Evolutionary conservation across 2,113 vertebrate species (phyloP).

Genomic region (Menura novaehollandiae): DNA sequence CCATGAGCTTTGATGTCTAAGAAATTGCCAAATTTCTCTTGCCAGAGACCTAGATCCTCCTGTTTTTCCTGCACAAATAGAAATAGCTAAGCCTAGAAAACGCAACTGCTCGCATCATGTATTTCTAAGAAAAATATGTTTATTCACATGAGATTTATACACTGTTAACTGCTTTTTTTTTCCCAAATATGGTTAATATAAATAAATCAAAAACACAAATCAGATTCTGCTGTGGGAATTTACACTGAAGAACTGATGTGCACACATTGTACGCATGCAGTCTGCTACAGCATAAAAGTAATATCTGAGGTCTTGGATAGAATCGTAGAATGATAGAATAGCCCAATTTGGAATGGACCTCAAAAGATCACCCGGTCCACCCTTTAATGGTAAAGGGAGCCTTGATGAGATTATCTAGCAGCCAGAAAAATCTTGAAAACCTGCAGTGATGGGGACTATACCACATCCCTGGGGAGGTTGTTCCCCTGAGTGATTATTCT

Average conservation of each 20-base stretch:
- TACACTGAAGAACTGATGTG: background rate
- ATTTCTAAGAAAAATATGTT: background rate
- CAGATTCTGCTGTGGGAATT: background rate
- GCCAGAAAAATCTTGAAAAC: background rate
- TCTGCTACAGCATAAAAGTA: background rate
- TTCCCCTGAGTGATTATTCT: background rate
- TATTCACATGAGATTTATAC: background rate
- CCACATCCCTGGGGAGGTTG: background rate
- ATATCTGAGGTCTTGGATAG: background rate
- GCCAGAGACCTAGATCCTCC: constrained; percentile 76
- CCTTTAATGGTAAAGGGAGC: background rate
- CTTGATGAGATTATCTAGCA: background rate
- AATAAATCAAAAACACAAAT: background rate
- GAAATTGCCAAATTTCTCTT: constrained; percentile 84
- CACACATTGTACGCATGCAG: background rate
- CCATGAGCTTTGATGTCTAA: constrained; percentile 87
- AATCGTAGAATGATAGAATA: background rate
- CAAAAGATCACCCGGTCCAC: background rate
- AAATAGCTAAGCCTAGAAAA: background rate
- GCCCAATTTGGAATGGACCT: background rate
- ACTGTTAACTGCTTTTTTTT: background rate
- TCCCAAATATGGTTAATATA: background rate
- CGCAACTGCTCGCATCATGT: background rate
- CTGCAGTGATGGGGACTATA: background rate
- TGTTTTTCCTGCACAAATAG: constrained; percentile 66